Base-by-base conservation (phyloP, 2,797 vertebrate genomes). In the Taenioides sp. region DNA sequence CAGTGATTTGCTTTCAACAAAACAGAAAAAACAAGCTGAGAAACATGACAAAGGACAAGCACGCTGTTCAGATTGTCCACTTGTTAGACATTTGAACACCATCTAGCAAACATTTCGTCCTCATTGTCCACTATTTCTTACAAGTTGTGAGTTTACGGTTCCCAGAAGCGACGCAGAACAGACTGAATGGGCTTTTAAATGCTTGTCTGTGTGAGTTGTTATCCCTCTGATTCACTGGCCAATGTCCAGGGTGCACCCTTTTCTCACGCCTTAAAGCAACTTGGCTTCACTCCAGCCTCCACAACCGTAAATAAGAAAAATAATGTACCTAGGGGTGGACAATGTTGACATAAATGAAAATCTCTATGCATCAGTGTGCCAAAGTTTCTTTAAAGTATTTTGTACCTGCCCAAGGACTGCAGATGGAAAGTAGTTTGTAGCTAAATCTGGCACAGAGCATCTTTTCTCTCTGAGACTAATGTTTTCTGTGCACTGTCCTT, bases 161-260 rank as follows among this genome's bases (percentile, higher is more conserved):
- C 50, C 10, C 49, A 55, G 7, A 67, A 22, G 25, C 1, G 28
- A 54, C 28, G 34, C 28, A 23, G 52, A 72, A 76, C 23, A 57
- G 27, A 6, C 2, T 49, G 63, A 65, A 65, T 49, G 63, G 63
- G 40, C 40, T 23, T 65, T 65, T 47, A 25, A 49, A 49, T 16
- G 64, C 40, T 65, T 4, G 64, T 65, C 16, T 65, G 1, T 25
- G 12, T 47, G 63, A 49, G 40, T 27, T 18, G 63, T 49, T 63
- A 63, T 37, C 9, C 61, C n/a, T 74, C 75, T 73, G 10, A 50
- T 61, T 11, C 9, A 60, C 17, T 65, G 64, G 64, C 60, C 47
- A 67, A 57, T 23, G 7, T 72, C 18, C 37, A 43, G 27, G 64
- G 67, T 18, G 54, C 69, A 69, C 65, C 40, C 60, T 37, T 50